A percentile compares a stretch with the other conserved stretches of the same genome.
These are phyloP conservation scores for Premnoplex brunnescens DNA, from an alignment of 2,797 vertebrate species.

Conservation along the genomic window DNA sequence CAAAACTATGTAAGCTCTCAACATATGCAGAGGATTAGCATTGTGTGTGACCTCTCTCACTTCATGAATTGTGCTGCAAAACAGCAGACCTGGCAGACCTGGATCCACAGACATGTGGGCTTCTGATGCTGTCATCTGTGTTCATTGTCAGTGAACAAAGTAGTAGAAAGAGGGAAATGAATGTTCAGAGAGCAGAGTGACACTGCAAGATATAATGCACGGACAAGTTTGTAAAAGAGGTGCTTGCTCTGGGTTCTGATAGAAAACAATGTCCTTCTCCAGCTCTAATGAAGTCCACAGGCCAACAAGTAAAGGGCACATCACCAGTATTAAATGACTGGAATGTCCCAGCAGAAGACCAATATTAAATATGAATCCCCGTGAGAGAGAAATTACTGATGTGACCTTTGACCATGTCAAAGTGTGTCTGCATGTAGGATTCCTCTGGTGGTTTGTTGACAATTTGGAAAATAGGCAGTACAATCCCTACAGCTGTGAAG, in stretches of 20 bases:
- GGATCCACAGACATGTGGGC: neutral
- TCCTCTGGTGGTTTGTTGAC: neutral
- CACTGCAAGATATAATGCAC: neutral
- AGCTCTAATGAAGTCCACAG: neutral
- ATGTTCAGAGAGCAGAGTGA: neutral
- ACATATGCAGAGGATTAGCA: neutral
- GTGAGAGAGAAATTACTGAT: neutral
- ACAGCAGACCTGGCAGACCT: neutral
- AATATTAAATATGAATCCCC: neutral
- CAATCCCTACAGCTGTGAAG: neutral
- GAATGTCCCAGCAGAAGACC: neutral
- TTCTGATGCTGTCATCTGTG: neutral
- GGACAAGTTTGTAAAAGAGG: neutral
- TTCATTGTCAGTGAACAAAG: accelerated
- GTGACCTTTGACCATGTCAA: neutral
- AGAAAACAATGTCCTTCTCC: neutral
- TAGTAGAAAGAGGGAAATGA: neutral
- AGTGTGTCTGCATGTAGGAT: neutral
- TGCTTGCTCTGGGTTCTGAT: neutral
- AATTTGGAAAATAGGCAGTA: neutral
- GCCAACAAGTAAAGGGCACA: neutral
- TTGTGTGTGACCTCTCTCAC: neutral
- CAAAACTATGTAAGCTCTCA: neutral
- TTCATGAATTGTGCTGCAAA: neutral
- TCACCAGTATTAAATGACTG: neutral